Evolutionary conservation across 2,797 vertebrate species (phyloP), one percentile per base, ranked within the genome.

Genomic region (Masticophis lateralis): DNA sequence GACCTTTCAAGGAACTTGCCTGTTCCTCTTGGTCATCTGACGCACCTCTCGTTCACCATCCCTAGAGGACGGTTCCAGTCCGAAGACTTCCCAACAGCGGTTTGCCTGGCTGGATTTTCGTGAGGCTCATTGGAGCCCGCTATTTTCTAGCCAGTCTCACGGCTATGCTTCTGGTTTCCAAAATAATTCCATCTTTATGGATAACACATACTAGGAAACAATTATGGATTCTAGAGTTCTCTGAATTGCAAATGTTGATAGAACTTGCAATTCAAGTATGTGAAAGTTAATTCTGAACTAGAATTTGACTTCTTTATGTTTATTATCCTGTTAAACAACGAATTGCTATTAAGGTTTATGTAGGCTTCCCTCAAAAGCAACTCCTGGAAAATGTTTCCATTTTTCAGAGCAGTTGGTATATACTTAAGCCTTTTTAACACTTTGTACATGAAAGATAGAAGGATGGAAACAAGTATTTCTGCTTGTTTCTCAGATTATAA

Each of bases 201-300:
- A 28, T 92, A 32, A 0, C 51, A 69, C 69, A 66, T 93, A 60
- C 37, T 79, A 91, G 90, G 91, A 86, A 93, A 79, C 79, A 95
- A 63, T 93, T 95, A 92, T 96, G 94, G 92, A 74, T 93, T 25
- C 0, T 0, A 60, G 83, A 90, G 87, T 88, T 90, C 59, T 96
- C 92, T 94, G 94, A 94, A 79, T 94, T 95, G 91, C 91, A 94
- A 94, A 95, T 92, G 13, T 5, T 94, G 55, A 88, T 9, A 59
- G 92, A 91, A 91, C 86, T 55, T 63, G 86, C 89, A 91, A 27
- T 53, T 27, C n/a, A 89, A 94, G 86, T 22, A 59, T 61, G 27
- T 93, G 0, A 3, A 69, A 69, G 89, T 55, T 4, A 96, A 88
- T 94, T 96, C 66, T 47, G 90, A 87, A 94, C 90, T 94, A 92